Conservation (phyloP, 1,140 invertebrate species). For the Tetramorium simillimum region DNA sequence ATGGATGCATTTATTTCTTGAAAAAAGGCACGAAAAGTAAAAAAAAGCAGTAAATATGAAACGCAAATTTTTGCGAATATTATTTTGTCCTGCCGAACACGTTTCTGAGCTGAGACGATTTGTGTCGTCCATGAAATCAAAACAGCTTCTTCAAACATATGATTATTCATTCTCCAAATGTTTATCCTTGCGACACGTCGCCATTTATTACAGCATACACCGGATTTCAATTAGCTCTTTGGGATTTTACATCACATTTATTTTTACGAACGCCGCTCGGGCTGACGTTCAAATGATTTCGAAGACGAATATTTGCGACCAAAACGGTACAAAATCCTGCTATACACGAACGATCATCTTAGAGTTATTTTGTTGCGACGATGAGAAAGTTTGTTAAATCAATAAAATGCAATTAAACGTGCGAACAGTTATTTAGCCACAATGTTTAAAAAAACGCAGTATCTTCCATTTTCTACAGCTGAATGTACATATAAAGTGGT, state of each 20-base stretch:
- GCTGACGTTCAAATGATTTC: not conserved
- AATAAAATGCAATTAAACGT: not conserved
- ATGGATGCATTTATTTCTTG: not conserved
- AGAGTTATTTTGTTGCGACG: not conserved
- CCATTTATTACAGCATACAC: not conserved
- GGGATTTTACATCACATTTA: not conserved
- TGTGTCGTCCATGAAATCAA: not conserved
- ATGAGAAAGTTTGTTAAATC: not conserved
- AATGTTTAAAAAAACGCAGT: not conserved
- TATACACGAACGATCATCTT: not conserved
- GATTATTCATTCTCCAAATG: constrained; percentile 2
- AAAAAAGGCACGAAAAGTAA: not conserved
- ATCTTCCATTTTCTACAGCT: not conserved
- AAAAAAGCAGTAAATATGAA: too few species aligned
- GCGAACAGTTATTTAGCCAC: not conserved
- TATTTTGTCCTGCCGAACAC: constrained; percentile 1
- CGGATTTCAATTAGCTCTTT: not conserved
- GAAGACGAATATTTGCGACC: not conserved
- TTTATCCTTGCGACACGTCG: not conserved
- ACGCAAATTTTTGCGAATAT: not conserved
- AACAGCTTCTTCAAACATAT: not conserved
- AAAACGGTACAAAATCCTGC: not conserved
- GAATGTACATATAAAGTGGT: not conserved
- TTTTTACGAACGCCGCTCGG: not conserved
- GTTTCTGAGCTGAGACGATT: not conserved